Percentiles rank a stretch among this genome's conserved stretches.
Conservation (phyloP, 2,797 vertebrate genomes). For the Gymnodraco acuticeps region DNA sequence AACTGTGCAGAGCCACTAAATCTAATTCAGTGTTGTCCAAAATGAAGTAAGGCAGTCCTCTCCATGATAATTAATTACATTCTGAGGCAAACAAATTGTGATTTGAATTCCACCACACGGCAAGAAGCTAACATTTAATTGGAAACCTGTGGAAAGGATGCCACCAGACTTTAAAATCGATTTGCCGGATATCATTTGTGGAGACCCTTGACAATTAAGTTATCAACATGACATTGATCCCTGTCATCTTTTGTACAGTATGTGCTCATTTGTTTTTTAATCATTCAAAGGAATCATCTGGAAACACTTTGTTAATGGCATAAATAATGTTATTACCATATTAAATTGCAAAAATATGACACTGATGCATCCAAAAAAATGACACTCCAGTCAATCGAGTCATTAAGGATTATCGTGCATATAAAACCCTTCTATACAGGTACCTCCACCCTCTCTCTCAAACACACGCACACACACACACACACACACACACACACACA, state of each 20-base stretch:
- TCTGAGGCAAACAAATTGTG: slow-evolving; percentile 7
- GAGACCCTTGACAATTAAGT: background rate
- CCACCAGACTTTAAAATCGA: slow-evolving; percentile 1
- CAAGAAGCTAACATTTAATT: slow-evolving; percentile 7
- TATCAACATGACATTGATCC: background rate
- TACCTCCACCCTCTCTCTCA: slow-evolving; percentile 21
- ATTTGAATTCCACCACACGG: slow-evolving; percentile 15
- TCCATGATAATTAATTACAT: slow-evolving; percentile 14
- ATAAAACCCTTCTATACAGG: slow-evolving; percentile 19
- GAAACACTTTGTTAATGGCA: background rate
- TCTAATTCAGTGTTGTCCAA: slow-evolving; percentile 5
- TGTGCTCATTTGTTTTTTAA: background rate
- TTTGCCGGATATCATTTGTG: background rate
- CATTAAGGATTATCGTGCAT: slow-evolving; percentile 33
- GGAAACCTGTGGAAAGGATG: slow-evolving; percentile 23
- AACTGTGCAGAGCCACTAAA: slow-evolving; percentile 16
- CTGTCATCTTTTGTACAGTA: background rate
- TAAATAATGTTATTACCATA: slow-evolving; percentile 11
- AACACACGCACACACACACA: background rate
- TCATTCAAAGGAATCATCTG: background rate
- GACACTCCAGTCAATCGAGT: slow-evolving; percentile 25
- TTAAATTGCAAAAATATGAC: slow-evolving; percentile 25
- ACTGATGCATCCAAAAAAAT: background rate
- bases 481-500: background rate
- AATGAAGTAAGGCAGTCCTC: background rate